Base-by-base conservation (phyloP, 37 sponge, comb jelly and placozoan species). In the Hormiphora californensis region DNA sequence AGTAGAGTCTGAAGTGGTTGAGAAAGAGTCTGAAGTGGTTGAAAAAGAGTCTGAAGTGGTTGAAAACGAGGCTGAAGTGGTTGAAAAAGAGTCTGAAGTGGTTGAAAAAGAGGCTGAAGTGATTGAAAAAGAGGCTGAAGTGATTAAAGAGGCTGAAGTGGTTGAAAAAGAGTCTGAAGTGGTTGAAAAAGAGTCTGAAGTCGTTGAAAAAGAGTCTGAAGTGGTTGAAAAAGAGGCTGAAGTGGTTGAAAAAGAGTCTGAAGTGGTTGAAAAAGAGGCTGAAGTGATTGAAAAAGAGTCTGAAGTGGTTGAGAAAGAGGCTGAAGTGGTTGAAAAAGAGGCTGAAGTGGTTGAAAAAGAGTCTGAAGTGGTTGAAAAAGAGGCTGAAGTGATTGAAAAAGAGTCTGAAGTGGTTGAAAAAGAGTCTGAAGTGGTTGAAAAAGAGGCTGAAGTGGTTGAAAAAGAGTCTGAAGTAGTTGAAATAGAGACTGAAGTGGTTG, bases 1-100 rank as follows among this genome's bases (percentile, higher is more conserved):
- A 89, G 55, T 93, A 92, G 63, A 87, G 95, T 33, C 89, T 97
- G 44, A 11, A 90, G 11, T 97, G 94, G 97, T 94, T 94, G 15
- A 49, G 9, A 49, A 9, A 17, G 53, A 49, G 15, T 49, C 53
- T 49, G 53, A 9, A 17, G 53, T 17, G 9, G 53, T 9, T 49
- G 15, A 57, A 21, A 30, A 28, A 4, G 3, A 57, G n/a, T 23
- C n/a, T 57, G n/a, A 57, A 12, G 23, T 57, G 9, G 61, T 57
- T 30, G 3, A 57, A 30, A 30, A 57, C 9, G 61, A 28, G 9
- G n/a, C 61, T 57, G 61, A 15, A 15, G 61, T 57, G 23, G n/a
- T n/a, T n/a, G n/a, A n/a, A n/a, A n/a, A n/a, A n/a, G n/a, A n/a
- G n/a, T n/a, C n/a, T n/a, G n/a, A n/a, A n/a, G 61, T 57, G 61